Base-by-base conservation (phyloP, 2,113 vertebrate species). In the Leuciscus idus region DNA sequence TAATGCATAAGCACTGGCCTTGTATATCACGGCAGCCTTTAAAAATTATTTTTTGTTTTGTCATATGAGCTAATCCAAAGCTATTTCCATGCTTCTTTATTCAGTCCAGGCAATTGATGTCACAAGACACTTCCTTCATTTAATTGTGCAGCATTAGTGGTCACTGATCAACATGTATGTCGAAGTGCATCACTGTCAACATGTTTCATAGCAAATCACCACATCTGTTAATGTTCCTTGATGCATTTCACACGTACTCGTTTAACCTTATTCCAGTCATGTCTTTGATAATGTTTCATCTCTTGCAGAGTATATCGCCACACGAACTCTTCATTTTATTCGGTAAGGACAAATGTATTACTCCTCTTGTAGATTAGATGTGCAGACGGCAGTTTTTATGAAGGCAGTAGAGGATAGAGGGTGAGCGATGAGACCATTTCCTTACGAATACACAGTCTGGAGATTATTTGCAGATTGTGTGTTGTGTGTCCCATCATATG, bases 241-340 rank as follows among this genome's bases (percentile, higher is more conserved):
- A 10, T 30, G 46, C 78, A 48, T 84, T 84, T 62, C 30, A 55
- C 50, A 9, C 74, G 2, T 2, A 50, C 48, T 21, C 17, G 12
- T 30, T 55, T 30, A 17, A 52, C 52, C 75, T 43, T 81, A 2
- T 43, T 75, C 46, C 15, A 43, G 33, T 70, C 21, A 72, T 70
- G 11, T 68, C 30, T 15, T 23, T 76, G 79, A 55, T 84, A 61
- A 81, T 84, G 59, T 82, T 79, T 10, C 82, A 59, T 85, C 88
- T 86, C 90, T 85, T 92, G 90, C 93, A 97, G 96, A 95, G 90
- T 89, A 93, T 97, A 91, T 96, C 96, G 89, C 95, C 96, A 88
- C 92, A 96, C 87, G 94, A 95, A 66, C 96, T 97, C 84, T 97
- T 97, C 95, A 97, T 96, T 90, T 91, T 97, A 0, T 97, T 97